These are phyloP conservation scores for Platerodrilus igneus DNA, from an alignment of 2,888 invertebrate species.

Conservation along the genomic window DNA sequence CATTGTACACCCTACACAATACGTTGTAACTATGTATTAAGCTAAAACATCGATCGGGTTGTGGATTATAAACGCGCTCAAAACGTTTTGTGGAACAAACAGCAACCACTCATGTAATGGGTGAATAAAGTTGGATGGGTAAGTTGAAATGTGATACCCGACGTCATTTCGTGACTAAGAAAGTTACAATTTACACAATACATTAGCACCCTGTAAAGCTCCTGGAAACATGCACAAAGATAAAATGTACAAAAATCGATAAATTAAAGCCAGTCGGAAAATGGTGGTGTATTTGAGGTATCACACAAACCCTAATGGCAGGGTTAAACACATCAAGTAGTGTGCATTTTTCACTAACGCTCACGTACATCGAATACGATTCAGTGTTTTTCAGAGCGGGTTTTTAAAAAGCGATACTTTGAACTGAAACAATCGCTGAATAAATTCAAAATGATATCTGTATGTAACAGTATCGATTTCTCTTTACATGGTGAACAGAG, in stretches of 20 bases:
- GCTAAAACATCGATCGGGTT: slow-evolving; percentile 28
- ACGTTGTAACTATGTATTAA: slow-evolving; percentile 26
- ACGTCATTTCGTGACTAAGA: too few relatives aligned
- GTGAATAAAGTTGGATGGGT: too few relatives aligned
- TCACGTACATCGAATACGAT: slow-evolving; percentile 35
- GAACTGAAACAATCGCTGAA: slow-evolving; percentile 16
- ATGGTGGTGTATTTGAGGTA: slow-evolving; percentile 47
- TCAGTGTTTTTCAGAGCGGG: slow-evolving; percentile 29
- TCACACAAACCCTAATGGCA: slow-evolving; percentile 48
- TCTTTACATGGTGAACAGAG: slow-evolving; percentile 25
- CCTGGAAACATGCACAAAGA: too few relatives aligned
- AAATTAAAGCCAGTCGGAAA: slow-evolving; percentile 37
- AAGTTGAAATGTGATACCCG: too few relatives aligned
- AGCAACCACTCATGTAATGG: too few relatives aligned
- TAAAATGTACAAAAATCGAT: slow-evolving; percentile 34
- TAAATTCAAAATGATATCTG: slow-evolving; percentile 21
- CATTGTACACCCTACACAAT: slow-evolving; percentile 18
- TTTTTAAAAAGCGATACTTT: slow-evolving; percentile 18
- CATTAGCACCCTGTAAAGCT: too few relatives aligned
- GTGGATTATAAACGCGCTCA: slow-evolving; percentile 25
- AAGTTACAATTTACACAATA: too few relatives aligned
- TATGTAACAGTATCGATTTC: slow-evolving; percentile 28
- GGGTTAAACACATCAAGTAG: slow-evolving; percentile 49
- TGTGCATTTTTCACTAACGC: slow-evolving; percentile 47
- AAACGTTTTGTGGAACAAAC: slow-evolving; percentile 19